phyloP scores from a whole-genome alignment of 2,797 vertebrate genomes.

The Falco concolor region DNA sequence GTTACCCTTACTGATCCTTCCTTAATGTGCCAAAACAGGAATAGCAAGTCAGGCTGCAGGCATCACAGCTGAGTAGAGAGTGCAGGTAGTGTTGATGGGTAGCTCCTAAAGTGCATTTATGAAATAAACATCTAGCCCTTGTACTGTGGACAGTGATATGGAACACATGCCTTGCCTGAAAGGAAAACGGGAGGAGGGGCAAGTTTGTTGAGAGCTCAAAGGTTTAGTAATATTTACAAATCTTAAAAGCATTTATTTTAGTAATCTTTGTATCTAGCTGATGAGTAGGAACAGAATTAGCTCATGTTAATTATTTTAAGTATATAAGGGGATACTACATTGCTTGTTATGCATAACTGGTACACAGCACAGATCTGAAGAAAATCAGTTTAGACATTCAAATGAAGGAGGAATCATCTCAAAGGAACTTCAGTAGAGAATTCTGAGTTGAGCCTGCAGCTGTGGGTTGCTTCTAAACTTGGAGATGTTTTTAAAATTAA shows the following conservation, averaged over 20 bases:
- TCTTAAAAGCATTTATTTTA: background rate
- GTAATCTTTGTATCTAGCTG: background rate
- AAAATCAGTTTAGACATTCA: background rate
- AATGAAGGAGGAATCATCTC: background rate
- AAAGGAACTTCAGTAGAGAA: background rate
- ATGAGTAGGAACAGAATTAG: background rate
- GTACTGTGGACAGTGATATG: accelerated
- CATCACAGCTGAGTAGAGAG: background rate
- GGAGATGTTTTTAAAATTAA: background rate
- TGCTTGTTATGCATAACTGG: background rate
- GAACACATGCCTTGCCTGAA: background rate
- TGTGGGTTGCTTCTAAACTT: background rate
- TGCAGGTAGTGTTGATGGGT: background rate
- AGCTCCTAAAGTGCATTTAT: too few relatives aligned
- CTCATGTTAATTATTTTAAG: background rate
- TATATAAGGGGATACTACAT: background rate
- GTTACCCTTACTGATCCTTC: background rate
- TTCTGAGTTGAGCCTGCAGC: background rate
- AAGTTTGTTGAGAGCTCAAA: background rate
- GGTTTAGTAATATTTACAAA: background rate
- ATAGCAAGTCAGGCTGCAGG: too few relatives aligned
- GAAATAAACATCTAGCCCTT: too few relatives aligned
- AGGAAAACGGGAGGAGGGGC: background rate
- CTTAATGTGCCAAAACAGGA: background rate
- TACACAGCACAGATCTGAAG: background rate